phyloP scores from a whole-genome alignment of 2,888 invertebrate genomes.

The Idaea straminata region DNA sequence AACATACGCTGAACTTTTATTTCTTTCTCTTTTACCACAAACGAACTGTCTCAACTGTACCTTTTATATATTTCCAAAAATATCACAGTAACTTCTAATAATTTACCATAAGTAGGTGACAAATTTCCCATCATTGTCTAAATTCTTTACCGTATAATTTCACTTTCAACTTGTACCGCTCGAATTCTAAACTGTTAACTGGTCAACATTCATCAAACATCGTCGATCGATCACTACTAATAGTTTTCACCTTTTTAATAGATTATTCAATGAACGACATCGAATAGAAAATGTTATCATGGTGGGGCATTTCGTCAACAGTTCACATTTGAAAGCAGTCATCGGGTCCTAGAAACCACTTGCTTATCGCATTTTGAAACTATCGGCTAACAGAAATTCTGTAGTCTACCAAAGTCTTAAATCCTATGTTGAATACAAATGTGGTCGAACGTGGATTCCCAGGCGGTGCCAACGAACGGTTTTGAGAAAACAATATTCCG shows the following conservation, averaged over 20 bases:
- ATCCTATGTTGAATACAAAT: slow-evolving; percentile 58
- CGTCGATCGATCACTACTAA: slow-evolving; percentile 32
- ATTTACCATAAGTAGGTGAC: too few relatives aligned
- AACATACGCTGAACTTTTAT: too few relatives aligned
- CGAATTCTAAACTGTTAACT: slow-evolving; percentile 32
- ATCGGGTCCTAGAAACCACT: slow-evolving; percentile 8
- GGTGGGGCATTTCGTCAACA: too few relatives aligned
- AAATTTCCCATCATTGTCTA: slow-evolving; percentile 13
- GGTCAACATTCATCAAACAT: slow-evolving; percentile 33
- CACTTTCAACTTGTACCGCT: slow-evolving; percentile 38
- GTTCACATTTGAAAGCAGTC: slow-evolving; percentile 9
- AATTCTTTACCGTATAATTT: slow-evolving; percentile 28
- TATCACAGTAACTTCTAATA: background rate
- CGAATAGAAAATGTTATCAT: slow-evolving; percentile 4
- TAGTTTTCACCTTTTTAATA: slow-evolving; percentile 32
- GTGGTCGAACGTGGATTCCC: slow-evolving; percentile 57
- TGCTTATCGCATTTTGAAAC: slow-evolving; percentile 22
- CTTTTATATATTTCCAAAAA: too few relatives aligned
- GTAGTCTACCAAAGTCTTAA: slow-evolving; percentile 53
- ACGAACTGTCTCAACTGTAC: too few relatives aligned
- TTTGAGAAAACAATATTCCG: slow-evolving; percentile 76
- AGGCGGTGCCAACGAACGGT: slow-evolving; percentile 69
- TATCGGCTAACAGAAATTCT: slow-evolving; percentile 21
- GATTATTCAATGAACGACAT: slow-evolving; percentile 5
- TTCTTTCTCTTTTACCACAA: too few relatives aligned